Evolutionary conservation across 2,797 vertebrate genomes (phyloP).

Genomic region (Lepilemur ruficaudatus): DNA sequence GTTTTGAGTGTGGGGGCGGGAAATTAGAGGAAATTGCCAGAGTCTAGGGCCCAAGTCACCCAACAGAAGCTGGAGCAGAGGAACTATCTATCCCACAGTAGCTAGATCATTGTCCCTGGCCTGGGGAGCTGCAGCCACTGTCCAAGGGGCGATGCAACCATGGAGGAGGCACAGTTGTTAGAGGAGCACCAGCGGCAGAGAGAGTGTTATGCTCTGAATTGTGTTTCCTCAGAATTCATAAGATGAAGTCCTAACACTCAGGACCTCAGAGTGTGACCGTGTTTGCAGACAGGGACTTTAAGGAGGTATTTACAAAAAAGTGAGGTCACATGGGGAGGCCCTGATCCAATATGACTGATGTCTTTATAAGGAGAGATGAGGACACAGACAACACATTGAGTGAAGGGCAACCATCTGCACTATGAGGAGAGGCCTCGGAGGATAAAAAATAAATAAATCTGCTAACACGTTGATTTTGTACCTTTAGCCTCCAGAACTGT

Average conservation of each 20-base stretch:
- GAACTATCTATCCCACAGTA: neutral
- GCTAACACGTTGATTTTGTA: neutral
- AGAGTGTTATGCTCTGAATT: neutral
- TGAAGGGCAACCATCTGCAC: neutral
- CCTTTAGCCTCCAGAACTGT: neutral
- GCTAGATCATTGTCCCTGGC: neutral
- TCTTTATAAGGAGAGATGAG: neutral
- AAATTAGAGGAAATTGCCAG: neutral
- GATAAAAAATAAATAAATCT: neutral
- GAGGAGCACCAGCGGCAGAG: neutral
- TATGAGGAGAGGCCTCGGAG: neutral
- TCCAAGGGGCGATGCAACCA: neutral
- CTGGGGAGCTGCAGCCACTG: neutral
- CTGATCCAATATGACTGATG: neutral
- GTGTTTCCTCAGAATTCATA: neutral
- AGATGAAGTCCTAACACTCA: neutral
- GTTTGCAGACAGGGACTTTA: neutral
- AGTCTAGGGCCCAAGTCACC: neutral
- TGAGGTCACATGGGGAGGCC: neutral
- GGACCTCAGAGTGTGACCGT: neutral
- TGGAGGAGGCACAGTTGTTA: fast-evolving
- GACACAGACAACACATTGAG: neutral
- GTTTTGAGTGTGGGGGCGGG: neutral
- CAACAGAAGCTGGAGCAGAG: neutral
- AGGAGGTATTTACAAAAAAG: neutral